Conservation (phyloP, 2,797 vertebrate genomes). For the Chiloscyllium punctatum region DNA sequence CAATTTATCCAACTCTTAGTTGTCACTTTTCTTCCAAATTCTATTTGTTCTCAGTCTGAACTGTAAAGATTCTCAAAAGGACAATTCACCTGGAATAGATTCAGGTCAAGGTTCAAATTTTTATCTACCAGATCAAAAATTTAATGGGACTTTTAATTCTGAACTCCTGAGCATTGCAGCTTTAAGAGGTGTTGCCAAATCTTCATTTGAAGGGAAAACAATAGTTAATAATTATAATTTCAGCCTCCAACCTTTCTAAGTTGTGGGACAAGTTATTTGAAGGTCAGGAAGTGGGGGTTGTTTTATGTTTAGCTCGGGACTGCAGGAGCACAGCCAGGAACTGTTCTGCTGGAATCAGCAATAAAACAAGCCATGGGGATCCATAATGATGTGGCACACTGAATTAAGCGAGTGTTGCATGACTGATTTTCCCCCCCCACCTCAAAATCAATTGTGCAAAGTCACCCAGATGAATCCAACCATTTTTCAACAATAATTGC, state of each 20-base stretch:
- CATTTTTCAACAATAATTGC: background rate
- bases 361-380: background rate
- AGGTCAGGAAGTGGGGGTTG: slow-evolving; percentile 1
- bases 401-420: background rate
- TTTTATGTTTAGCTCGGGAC: background rate
- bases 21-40: too few species aligned
- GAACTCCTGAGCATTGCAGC: background rate
- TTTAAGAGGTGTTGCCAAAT: background rate
- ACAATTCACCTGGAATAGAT: background rate
- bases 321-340: too few species aligned
- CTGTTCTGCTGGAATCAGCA: background rate
- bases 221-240: too few species aligned
- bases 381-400: background rate
- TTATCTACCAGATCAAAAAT: background rate
- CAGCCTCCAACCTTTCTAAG: background rate
- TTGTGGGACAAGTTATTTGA: background rate
- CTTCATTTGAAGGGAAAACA: too few species aligned
- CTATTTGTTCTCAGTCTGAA: too few species aligned
- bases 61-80: background rate
- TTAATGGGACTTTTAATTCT: background rate
- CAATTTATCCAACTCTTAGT: background rate
- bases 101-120: background rate
- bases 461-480: background rate
- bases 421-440: background rate
- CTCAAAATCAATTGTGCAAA: background rate